Percentiles rank a stretch among this genome's conserved stretches.
Evolutionary conservation across 37 sponge, comb jelly and placozoan genomes (phyloP).

Genomic region (Diacarnus erythraeanus): DNA sequence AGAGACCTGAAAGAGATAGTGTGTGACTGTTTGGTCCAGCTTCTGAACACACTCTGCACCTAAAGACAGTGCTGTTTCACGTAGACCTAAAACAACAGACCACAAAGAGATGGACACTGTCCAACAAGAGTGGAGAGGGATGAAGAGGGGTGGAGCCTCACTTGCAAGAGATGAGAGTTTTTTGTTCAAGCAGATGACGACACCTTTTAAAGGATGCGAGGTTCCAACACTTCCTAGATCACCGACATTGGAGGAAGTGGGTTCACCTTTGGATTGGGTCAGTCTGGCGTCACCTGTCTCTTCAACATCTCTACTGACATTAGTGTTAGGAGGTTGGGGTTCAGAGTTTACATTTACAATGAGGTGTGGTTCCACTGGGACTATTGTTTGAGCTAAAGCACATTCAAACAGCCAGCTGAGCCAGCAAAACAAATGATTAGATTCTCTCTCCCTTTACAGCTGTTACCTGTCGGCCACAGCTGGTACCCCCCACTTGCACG

Average conservation of each 20-base stretch:
- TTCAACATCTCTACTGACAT: not conserved
- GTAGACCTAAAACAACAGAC: slow-evolving; percentile 29
- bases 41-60: slow-evolving; percentile 52
- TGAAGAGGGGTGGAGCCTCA: not conserved
- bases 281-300: slow-evolving; percentile 12
- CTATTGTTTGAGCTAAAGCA: slow-evolving; percentile 40
- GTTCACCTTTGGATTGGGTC: not conserved
- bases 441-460: not conserved
- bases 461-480: slow-evolving; percentile 67
- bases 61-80: slow-evolving; percentile 31
- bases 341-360: not conserved
- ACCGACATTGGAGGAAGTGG: not conserved
- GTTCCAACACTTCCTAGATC: not conserved
- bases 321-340: not conserved
- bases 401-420: slow-evolving; percentile 75
- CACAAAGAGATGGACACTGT: not conserved
- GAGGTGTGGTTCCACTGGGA: slow-evolving; percentile 31
- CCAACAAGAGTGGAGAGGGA: not conserved
- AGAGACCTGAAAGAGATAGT: slow-evolving; percentile 64
- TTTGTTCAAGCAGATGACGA: slow-evolving; percentile 64
- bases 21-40: slow-evolving; percentile 55
- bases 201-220: slow-evolving; percentile 35
- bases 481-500: slow-evolving; percentile 68
- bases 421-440: not conserved
- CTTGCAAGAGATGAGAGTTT: slow-evolving; percentile 37